A percentile compares a stretch with the other conserved stretches of the same genome.
Evolutionary conservation across 2,888 invertebrate species (phyloP).

Genomic region (Tenthredo amoena): DNA sequence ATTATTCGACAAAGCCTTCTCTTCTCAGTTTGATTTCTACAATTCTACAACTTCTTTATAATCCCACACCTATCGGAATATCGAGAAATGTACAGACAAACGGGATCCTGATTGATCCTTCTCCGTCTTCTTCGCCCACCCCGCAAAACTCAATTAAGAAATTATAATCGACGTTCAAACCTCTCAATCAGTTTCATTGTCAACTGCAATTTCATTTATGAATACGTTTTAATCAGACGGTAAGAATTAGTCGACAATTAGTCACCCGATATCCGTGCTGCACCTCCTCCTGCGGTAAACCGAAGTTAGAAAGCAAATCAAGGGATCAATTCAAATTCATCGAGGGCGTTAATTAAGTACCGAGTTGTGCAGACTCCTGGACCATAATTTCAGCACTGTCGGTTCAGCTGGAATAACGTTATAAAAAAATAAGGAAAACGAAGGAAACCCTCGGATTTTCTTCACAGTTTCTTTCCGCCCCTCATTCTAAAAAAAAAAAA

Average conservation of each 20-base stretch:
- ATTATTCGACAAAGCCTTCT: neutral
- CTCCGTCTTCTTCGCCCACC: neutral
- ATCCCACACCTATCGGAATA: neutral
- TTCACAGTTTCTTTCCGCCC: neutral
- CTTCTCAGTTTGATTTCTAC: neutral
- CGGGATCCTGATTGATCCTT: neutral
- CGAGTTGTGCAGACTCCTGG: neutral
- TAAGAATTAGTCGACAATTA: neutral
- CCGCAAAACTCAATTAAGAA: neutral
- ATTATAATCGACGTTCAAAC: neutral
- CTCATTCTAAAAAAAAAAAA: neutral
- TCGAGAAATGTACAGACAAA: neutral
- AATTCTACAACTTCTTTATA: neutral
- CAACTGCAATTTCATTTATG: neutral
- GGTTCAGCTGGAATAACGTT: neutral
- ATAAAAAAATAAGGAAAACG: neutral
- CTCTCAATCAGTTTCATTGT: constrained; percentile 1
- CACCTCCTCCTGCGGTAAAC: neutral
- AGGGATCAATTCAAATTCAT: constrained; percentile 26
- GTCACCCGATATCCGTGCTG: neutral
- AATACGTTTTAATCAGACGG: neutral
- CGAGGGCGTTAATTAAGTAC: neutral
- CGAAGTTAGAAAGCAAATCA: neutral
- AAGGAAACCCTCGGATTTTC: neutral
- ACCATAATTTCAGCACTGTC: neutral